A percentile compares a stretch with the other conserved stretches of the same genome.
These are phyloP conservation scores for Rhea pennata DNA, from an alignment of 2,113 vertebrate genomes.

Conservation along the genomic window DNA sequence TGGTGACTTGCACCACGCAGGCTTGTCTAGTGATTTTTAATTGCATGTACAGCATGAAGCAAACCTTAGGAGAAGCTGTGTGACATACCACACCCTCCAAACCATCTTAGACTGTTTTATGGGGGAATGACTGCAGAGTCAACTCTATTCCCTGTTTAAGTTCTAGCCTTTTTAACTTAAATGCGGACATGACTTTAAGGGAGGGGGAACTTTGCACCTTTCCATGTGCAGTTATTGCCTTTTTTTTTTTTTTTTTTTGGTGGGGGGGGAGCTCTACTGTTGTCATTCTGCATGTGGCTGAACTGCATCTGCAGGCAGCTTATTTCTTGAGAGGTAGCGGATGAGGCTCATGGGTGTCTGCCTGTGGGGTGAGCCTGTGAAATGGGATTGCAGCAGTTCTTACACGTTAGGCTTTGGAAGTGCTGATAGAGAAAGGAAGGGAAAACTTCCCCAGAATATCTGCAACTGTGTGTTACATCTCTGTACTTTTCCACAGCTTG, in stretches of 20 bases:
- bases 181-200: rapidly evolving
- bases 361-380: background rate
- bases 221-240: background rate
- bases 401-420: background rate
- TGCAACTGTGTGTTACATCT: background rate
- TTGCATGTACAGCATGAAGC: background rate
- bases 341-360: background rate
- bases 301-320: background rate
- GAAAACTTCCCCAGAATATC: background rate
- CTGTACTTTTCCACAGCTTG: slow-evolving; percentile 50
- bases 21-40: slow-evolving; percentile 20
- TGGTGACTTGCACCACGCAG: background rate
- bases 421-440: background rate
- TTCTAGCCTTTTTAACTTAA: background rate
- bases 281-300: rapidly evolving
- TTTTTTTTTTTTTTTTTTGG: too few species aligned
- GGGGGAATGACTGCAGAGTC: background rate
- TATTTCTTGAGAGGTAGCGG: background rate
- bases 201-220: background rate
- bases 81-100: background rate
- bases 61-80: background rate
- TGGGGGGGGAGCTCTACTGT: background rate
- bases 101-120: background rate
- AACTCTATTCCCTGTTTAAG: background rate
- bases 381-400: background rate